Evolutionary conservation across 2,113 vertebrate species (phyloP), one percentile per base, ranked within the genome.

Genomic region (Hyla sarda): DNA sequence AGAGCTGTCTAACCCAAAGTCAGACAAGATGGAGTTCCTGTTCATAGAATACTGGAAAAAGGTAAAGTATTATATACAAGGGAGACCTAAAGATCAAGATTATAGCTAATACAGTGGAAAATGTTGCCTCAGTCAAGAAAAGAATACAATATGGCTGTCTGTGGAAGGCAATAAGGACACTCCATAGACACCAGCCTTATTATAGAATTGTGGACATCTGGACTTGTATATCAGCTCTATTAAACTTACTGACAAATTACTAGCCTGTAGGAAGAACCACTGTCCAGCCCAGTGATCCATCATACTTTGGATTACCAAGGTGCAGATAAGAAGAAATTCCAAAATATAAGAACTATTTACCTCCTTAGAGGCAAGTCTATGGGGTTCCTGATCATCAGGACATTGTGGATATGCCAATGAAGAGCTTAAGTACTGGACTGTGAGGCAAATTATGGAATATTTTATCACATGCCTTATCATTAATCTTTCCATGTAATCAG

Each of bases 1-100:
- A 7, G 97, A 96, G 25, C 96, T 97, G 77, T 93, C 94, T 4
- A 89, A 52, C 16, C 93, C 91, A 0, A 90, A 91, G 76, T 95
- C 93, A 0, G 93, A 94, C 0, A 93, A 84, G 1, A 92, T 54
- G 0, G 93, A 94, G 87, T 92, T 93, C 16, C 93, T 89, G 89
- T 90, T 92, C 78, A 91, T 62, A 82, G 92, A 78, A 1, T 89
- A 80, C 92, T 94, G 88, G 13, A 69, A 62, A 47, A 58, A 28
- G 12, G 10, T 21, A 10, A 23, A 23, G 3, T 3, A 23, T 23
- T 37, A 32, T 2, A 37, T 28, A 28, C n/a, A 8, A 28, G 11
- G 11, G 8, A 60, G 23, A n/a, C 54, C 54, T 8, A 41, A 41
- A 41, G 41, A 41, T 41, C 3, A 7, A 23, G 19, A 23, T 14